These are phyloP conservation scores for Nephrotoma flavescens DNA, from an alignment of 2,888 invertebrate species.

Conservation along the genomic window DNA sequence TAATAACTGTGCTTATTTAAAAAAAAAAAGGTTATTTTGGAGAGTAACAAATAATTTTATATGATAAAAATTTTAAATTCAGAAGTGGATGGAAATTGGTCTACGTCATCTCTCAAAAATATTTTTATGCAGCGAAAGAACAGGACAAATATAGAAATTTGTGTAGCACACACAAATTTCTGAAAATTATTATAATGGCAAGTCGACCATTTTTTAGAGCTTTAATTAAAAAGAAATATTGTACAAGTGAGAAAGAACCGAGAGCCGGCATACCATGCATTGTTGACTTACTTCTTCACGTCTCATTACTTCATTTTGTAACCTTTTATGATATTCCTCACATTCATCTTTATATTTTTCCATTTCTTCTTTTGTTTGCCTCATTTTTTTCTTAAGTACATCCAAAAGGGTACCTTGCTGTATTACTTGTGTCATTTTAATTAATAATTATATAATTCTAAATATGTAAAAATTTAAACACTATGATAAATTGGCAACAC, in stretches of 20 bases:
- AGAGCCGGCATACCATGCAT: background rate
- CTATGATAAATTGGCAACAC: background rate
- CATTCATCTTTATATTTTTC: slow-evolving; percentile 96
- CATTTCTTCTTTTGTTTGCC: slow-evolving; percentile 97
- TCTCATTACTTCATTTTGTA: slow-evolving; percentile 89
- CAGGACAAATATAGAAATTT: background rate
- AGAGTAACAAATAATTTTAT: background rate
- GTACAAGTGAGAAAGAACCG: background rate
- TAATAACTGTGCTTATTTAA: background rate
- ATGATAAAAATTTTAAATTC: background rate
- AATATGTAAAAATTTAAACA: background rate
- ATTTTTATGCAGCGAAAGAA: background rate
- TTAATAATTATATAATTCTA: slow-evolving; percentile 4
- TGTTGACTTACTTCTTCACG: slow-evolving; percentile 87
- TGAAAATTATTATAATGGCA: background rate
- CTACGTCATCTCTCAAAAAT: background rate
- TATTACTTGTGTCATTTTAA: slow-evolving; percentile 73
- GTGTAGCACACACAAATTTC: background rate
- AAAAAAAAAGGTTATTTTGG: background rate
- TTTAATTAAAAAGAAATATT: background rate
- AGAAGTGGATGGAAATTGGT: background rate
- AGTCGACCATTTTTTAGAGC: background rate
- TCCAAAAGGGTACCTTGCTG: slow-evolving; percentile 89
- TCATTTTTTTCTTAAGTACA: slow-evolving; percentile 99
- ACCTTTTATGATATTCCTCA: slow-evolving; percentile 88